Conservation (phyloP, 2,888 invertebrate genomes). For the Lucinisca nassula region DNA sequence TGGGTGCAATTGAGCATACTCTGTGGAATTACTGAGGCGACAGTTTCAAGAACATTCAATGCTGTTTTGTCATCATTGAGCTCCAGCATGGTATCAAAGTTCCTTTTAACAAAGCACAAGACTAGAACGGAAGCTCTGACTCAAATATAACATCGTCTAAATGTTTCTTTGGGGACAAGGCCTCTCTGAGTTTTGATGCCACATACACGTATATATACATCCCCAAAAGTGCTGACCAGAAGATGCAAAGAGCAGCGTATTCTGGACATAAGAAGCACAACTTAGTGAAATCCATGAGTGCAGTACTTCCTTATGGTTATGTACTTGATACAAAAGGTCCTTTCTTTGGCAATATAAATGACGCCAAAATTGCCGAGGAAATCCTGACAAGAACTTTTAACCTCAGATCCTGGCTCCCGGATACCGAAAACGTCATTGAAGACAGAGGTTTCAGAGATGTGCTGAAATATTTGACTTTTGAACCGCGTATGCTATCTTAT, state of each 20-base stretch:
- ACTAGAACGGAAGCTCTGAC: conserved; percentile 5
- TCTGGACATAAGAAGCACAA: background rate
- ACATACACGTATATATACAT: conserved; percentile 22
- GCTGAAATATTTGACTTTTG: background rate
- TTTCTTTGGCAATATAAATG: conserved; percentile 18
- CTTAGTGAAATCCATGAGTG: conserved; percentile 19
- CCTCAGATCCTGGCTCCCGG: background rate
- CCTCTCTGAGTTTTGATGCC: background rate
- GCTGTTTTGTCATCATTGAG: background rate
- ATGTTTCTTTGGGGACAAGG: conserved; percentile 22
- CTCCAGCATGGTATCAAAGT: background rate
- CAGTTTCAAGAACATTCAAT: background rate
- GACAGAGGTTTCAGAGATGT: conserved; percentile 17
- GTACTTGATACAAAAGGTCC: conserved; percentile 8
- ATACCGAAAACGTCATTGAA: conserved; percentile 18
- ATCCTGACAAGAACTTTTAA: conserved; percentile 8
- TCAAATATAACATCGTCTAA: conserved; percentile 20
- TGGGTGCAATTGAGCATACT: background rate
- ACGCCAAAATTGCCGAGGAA: conserved; percentile 16
- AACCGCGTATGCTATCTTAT: conserved; percentile 3
- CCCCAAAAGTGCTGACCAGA: conserved; percentile 1
- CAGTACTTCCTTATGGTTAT: conserved; percentile 22
- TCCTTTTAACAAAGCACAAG: background rate
- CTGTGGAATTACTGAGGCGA: background rate
- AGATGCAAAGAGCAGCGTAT: conserved; percentile 8